phyloP scores from a whole-genome alignment of 2,888 invertebrate genomes.

The Diadegma fenestrale region DNA sequence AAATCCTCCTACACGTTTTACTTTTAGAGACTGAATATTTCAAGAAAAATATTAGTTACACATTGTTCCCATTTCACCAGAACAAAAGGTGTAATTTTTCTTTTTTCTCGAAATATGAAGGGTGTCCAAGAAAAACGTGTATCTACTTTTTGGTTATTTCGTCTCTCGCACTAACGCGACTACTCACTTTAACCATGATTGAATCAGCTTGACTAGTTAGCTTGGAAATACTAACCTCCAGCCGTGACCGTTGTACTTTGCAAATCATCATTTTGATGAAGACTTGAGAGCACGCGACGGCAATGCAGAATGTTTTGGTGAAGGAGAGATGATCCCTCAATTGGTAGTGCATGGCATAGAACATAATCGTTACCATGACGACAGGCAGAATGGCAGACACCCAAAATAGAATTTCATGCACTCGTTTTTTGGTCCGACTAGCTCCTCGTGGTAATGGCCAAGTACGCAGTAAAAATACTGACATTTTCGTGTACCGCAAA shows the following conservation, averaged over 20 bases:
- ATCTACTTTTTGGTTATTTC: too few relatives aligned
- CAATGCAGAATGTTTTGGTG: conserved; percentile 74
- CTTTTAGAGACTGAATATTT: too few relatives aligned
- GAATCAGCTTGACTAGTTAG: too few relatives aligned
- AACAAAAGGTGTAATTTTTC: too few relatives aligned
- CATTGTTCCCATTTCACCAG: too few relatives aligned
- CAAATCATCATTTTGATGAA: conserved; percentile 55
- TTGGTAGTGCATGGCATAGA: conserved; percentile 71
- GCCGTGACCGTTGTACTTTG: conserved; percentile 58
- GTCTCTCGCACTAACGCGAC: too few relatives aligned
- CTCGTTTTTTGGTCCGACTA: conserved; percentile 55
- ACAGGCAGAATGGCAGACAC: conserved; percentile 64
- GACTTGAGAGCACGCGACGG: conserved; percentile 73
- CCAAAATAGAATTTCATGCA: conserved; percentile 72
- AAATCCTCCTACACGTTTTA: too few relatives aligned
- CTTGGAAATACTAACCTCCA: conserved; percentile 32
- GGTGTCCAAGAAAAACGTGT: too few relatives aligned
- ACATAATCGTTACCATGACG: conserved; percentile 68
- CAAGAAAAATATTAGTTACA: too few relatives aligned
- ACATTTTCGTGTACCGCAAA: conserved; percentile 57
- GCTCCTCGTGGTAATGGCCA: conserved; percentile 72
- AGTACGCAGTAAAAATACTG: conserved; percentile 62
- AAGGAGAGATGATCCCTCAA: conserved; percentile 68
- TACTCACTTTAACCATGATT: background rate
- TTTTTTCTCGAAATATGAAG: too few relatives aligned